These are phyloP conservation scores for Sternotherus odoratus DNA, from an alignment of 2,797 vertebrate genomes.

Conservation along the genomic window DNA sequence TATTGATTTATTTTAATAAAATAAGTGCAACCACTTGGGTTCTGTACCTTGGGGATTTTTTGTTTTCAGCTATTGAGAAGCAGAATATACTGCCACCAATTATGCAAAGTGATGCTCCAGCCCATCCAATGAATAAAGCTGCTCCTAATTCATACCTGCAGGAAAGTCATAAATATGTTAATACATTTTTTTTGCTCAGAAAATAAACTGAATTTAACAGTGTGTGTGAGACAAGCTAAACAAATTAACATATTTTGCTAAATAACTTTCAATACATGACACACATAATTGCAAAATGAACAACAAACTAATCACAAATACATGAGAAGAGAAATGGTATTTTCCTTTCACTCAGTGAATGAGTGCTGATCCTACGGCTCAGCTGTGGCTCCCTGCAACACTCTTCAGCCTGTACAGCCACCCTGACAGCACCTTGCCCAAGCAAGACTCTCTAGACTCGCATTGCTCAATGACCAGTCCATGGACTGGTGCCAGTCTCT, in stretches of 20 bases:
- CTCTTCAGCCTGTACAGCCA: neutral
- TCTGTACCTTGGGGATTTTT: conserved; percentile 81
- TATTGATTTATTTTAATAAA: conserved; percentile 36
- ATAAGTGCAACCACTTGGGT: neutral
- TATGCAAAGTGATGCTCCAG: conserved; percentile 91
- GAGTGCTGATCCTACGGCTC: neutral
- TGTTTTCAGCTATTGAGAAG: conserved; percentile 83
- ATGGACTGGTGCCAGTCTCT: neutral
- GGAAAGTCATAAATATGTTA: conserved; percentile 53
- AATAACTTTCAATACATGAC: neutral
- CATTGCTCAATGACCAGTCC: neutral
- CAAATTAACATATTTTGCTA: conserved; percentile 1
- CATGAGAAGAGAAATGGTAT: neutral
- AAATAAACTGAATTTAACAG: neutral
- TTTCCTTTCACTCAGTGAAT: neutral
- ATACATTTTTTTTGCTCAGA: neutral
- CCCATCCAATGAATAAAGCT: conserved; percentile 95
- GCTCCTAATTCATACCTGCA: conserved; percentile 94
- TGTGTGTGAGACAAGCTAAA: neutral
- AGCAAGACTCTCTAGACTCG: neutral
- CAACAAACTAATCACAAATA: neutral
- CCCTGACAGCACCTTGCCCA: neutral
- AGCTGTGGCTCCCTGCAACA: neutral
- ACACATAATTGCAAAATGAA: neutral
- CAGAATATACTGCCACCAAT: conserved; percentile 91